Percentiles rank a stretch among this genome's conserved stretches.
These are phyloP conservation scores for Empis livida DNA, from an alignment of 2,888 invertebrate genomes.

Conservation along the genomic window DNA sequence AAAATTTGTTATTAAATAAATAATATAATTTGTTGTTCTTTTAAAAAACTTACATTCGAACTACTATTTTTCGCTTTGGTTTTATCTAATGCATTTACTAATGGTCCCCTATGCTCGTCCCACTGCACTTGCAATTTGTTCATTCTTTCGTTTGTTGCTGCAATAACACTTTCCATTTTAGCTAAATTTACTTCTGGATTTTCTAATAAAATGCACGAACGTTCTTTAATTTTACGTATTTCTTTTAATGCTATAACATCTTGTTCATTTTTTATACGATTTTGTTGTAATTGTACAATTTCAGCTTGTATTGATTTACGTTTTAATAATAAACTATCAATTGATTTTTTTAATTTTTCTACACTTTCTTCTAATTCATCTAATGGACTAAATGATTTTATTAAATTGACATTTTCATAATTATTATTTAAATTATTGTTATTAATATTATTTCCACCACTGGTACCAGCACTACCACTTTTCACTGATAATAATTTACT, in stretches of 20 bases:
- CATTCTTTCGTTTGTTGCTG: conserved; percentile 48
- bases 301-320: conserved; percentile 14
- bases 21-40: no score
- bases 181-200: conserved; percentile 47
- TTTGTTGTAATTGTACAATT: conserved; percentile 19
- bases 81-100: conserved; percentile 41
- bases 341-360: conserved; percentile 30
- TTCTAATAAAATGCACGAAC: conserved; percentile 50
- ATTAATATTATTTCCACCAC: conserved; percentile 9
- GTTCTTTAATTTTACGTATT: conserved; percentile 41
- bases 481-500: conserved; percentile 15
- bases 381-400: conserved; percentile 8
- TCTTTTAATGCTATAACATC: conserved; percentile 33
- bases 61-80: conserved; percentile 27
- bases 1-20: no score
- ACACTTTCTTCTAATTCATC: conserved; percentile 15
- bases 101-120: conserved; percentile 55
- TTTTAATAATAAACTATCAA: conserved; percentile 27
- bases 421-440: conserved; percentile 17
- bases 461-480: conserved; percentile 15
- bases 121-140: conserved; percentile 54
- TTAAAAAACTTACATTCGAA: not conserved
- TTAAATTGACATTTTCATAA: conserved; percentile 16
- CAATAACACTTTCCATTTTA: conserved; percentile 45
- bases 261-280: conserved; percentile 30